Conservation (phyloP, 1,140 invertebrate genomes). For the Probaryconus sp. region DNA sequence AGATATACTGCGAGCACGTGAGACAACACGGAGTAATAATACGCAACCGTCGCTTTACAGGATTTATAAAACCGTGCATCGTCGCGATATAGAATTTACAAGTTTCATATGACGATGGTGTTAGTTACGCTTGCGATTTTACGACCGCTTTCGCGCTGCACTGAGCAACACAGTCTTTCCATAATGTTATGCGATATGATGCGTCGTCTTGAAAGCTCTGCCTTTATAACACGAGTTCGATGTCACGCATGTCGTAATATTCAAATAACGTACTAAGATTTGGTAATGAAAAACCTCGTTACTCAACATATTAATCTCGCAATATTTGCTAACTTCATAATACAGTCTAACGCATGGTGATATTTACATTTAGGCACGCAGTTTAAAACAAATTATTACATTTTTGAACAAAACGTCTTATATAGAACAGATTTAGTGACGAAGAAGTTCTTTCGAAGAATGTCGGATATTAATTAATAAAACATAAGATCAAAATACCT, state of each 20-base stretch:
- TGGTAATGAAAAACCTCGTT: constrained; percentile 51
- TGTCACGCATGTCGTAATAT: constrained; percentile 54
- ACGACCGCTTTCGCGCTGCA: constrained; percentile 57
- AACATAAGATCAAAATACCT: too few species aligned
- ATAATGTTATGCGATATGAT: constrained; percentile 58
- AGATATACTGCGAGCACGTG: constrained; percentile 39
- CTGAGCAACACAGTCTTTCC: constrained; percentile 46
- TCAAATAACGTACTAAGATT: constrained; percentile 45
- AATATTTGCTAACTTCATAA: constrained; percentile 28
- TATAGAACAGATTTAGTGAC: neutral
- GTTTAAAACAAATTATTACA: constrained; percentile 20
- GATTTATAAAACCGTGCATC: constrained; percentile 62
- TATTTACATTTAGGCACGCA: neutral
- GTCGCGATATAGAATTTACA: constrained; percentile 63
- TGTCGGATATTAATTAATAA: too few species aligned
- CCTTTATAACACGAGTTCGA: constrained; percentile 55
- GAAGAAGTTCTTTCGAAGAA: neutral
- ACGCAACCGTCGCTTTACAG: constrained; percentile 57
- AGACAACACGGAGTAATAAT: constrained; percentile 59
- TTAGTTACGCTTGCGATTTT: constrained; percentile 62
- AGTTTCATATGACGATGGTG: constrained; percentile 64
- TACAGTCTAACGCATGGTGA: neutral
- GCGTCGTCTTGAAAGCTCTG: constrained; percentile 56
- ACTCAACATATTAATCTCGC: constrained; percentile 26
- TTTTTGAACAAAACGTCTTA: neutral